Conservation (phyloP, 2,797 vertebrate species). For the Psittacula echo region DNA sequence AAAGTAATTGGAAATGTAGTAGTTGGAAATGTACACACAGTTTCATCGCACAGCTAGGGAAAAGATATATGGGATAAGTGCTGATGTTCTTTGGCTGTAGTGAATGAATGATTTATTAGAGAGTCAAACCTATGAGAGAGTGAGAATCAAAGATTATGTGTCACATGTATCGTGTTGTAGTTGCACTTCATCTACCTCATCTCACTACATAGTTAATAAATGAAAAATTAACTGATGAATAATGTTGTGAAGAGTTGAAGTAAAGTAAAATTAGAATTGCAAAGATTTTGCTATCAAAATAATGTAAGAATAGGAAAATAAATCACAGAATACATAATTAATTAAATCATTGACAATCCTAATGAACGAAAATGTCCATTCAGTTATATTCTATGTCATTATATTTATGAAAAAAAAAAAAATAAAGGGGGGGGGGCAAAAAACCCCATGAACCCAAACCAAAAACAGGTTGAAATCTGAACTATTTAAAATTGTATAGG, state of each 20-base stretch:
- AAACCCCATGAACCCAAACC: neutral
- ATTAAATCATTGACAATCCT: neutral
- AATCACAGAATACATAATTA: neutral
- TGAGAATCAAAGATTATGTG: neutral
- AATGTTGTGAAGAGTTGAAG: neutral
- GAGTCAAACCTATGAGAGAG: neutral
- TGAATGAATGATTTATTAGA: neutral
- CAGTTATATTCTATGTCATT: neutral
- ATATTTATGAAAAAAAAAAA: neutral
- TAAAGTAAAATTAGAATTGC: neutral
- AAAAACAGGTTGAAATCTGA: neutral
- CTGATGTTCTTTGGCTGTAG: neutral
- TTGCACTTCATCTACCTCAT: neutral
- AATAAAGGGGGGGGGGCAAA: neutral
- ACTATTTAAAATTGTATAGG: neutral
- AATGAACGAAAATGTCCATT: neutral
- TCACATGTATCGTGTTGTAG: neutral
- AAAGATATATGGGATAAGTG: neutral
- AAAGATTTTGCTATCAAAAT: neutral
- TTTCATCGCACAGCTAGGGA: neutral
- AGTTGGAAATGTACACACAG: neutral
- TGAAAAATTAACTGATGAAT: neutral
- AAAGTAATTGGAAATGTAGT: no score
- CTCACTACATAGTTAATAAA: neutral
- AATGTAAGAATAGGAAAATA: neutral